phyloP scores from a whole-genome alignment of 2,113 vertebrate species.

The Alligator sinensis region DNA sequence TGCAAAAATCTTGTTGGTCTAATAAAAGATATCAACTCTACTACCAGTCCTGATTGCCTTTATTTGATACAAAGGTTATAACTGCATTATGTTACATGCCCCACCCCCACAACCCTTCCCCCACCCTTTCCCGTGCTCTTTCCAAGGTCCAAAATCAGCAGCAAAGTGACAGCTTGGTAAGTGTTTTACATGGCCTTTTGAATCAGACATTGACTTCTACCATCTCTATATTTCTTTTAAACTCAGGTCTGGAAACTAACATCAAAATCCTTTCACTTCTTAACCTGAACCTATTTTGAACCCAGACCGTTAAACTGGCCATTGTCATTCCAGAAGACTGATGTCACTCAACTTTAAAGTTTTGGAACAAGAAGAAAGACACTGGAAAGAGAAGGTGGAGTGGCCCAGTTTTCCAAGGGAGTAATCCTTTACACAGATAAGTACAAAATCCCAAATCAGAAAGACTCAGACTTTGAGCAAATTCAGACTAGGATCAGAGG shows the following conservation, averaged over 20 bases:
- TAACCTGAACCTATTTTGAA: slow-evolving; percentile 9
- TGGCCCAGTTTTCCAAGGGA: slow-evolving; percentile 44
- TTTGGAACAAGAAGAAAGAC: slow-evolving; percentile 36
- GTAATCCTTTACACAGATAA: slow-evolving; percentile 33
- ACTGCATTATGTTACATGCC: background rate
- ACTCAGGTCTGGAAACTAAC: background rate
- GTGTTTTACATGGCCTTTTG: background rate
- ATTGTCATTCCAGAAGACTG: slow-evolving; percentile 14
- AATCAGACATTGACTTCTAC: background rate
- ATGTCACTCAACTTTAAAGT: background rate
- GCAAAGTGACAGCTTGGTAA: background rate
- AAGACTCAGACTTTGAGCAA: slow-evolving; percentile 34
- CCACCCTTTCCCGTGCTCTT: too few species aligned
- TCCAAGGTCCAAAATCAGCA: background rate
- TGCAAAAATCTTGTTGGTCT: too few species aligned
- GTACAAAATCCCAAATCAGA: slow-evolving; percentile 42
- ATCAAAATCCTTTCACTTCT: slow-evolving; percentile 8
- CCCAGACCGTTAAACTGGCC: slow-evolving; percentile 1
- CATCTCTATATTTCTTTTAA: background rate
- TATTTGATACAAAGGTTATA: background rate
- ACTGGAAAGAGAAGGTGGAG: background rate
- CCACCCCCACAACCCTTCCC: background rate
- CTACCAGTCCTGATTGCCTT: too few species aligned
- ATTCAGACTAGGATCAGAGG: slow-evolving; percentile 14
- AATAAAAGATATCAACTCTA: too few species aligned